Evolutionary conservation across 2,888 invertebrate genomes (phyloP).

Genomic region (Prostheceraeus crozeri): DNA sequence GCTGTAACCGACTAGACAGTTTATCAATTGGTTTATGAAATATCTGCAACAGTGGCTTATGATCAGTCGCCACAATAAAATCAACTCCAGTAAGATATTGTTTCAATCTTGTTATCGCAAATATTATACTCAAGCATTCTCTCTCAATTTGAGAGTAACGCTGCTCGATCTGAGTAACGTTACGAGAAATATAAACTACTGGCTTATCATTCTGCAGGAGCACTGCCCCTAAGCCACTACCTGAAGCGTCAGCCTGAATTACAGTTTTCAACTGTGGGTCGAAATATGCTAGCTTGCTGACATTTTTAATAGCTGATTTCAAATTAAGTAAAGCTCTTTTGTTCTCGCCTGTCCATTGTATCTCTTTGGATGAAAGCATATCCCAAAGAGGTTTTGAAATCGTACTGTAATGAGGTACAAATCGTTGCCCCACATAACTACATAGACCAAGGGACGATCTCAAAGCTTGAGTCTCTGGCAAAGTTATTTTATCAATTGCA

Average conservation of each 20-base stretch:
- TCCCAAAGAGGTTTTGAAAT: too few species aligned
- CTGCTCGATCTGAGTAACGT: background rate
- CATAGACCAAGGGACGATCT: too few species aligned
- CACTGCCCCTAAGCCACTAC: background rate
- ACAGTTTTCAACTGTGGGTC: background rate
- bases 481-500: too few species aligned
- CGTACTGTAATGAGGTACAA: too few species aligned
- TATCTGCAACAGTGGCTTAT: background rate
- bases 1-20: slow-evolving; percentile 6
- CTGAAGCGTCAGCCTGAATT: slow-evolving; percentile 8
- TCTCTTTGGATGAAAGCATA: too few species aligned
- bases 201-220: background rate
- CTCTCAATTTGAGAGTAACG: slow-evolving; percentile 16
- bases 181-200: background rate
- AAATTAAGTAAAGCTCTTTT: too few species aligned
- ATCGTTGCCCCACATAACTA: too few species aligned
- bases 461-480: too few species aligned
- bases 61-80: background rate
- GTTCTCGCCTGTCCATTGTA: too few species aligned
- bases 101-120: background rate
- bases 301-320: too few species aligned
- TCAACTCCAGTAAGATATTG: background rate
- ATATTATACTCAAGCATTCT: background rate
- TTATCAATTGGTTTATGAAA: slow-evolving; percentile 11
- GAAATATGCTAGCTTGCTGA: background rate